Conservation (phyloP, 2,888 invertebrate species). For the Mythimna pallens region DNA sequence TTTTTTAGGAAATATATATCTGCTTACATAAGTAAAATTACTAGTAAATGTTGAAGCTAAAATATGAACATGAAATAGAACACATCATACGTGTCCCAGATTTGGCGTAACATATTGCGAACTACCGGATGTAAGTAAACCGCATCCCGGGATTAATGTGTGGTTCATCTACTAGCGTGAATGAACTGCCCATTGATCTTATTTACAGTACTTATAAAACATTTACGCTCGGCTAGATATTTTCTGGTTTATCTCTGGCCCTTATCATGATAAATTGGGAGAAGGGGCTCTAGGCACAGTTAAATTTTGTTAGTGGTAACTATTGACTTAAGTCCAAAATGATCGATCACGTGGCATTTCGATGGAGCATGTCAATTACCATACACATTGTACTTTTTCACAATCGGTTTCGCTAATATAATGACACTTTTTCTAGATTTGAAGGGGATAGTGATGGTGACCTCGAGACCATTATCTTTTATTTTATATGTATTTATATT, state of each 20-base stretch:
- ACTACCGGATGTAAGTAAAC: constrained; percentile 67
- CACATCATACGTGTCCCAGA: constrained; percentile 60
- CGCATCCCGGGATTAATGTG: constrained; percentile 67
- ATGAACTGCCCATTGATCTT: constrained; percentile 62
- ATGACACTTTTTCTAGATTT: neutral
- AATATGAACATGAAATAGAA: constrained; percentile 59
- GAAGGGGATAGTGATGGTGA: neutral
- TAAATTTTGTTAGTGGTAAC: neutral
- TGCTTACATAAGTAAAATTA: constrained; percentile 33
- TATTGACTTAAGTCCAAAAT: neutral
- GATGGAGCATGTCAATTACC: neutral
- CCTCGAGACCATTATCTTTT: constrained; percentile 4
- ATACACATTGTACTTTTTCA: neutral
- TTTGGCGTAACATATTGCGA: constrained; percentile 59
- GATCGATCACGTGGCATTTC: neutral
- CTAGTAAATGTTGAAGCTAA: constrained; percentile 42
- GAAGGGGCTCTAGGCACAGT: neutral
- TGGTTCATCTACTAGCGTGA: constrained; percentile 51
- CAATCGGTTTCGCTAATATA: neutral
- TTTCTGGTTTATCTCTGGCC: constrained; percentile 13
- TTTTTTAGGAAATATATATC: constrained; percentile 15
- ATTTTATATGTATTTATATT: too few species aligned
- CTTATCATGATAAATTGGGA: neutral
- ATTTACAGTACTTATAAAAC: constrained; percentile 55
- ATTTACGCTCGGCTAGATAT: constrained; percentile 23